A percentile compares a stretch with the other conserved stretches of the same genome.
Conservation (phyloP, 2,113 vertebrate species). For the Erythrolamprus reginae region DNA sequence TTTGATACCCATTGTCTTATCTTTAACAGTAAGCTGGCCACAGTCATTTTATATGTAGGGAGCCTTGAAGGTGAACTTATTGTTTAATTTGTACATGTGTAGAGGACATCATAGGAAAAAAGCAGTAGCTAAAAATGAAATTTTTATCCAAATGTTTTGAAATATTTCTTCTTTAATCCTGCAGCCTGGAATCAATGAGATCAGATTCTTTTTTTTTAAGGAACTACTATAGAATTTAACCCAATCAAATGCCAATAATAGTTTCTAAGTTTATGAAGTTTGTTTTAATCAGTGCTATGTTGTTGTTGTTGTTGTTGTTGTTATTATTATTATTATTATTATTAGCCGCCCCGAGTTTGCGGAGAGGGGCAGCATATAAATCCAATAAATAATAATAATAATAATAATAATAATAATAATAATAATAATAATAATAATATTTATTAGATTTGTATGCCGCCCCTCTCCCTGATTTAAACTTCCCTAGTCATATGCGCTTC, state of each 20-base stretch:
- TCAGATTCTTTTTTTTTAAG: background rate
- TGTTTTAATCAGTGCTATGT: constrained; percentile 12
- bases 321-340: too few relatives aligned
- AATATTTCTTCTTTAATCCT: background rate
- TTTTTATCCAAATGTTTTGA: background rate
- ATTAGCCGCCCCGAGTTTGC: too few relatives aligned
- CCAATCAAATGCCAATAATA: constrained; percentile 13
- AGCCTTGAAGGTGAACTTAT: background rate
- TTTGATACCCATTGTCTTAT: background rate
- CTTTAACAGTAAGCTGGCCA: background rate
- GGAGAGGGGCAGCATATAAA: too few relatives aligned
- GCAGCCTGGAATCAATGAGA: background rate
- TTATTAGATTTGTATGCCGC: too few relatives aligned
- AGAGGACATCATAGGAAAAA: background rate
- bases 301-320: too few relatives aligned
- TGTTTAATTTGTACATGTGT: background rate
- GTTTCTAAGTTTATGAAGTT: background rate
- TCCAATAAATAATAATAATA: too few relatives aligned
- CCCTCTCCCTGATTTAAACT: constrained; percentile 17
- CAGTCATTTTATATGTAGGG: background rate
- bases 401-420: too few relatives aligned
- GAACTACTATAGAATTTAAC: background rate
- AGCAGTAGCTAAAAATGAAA: background rate
- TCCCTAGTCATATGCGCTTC: background rate
- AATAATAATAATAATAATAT: too few relatives aligned